A percentile compares a stretch with the other conserved stretches of the same genome.
phyloP scores from a whole-genome alignment of 2,888 invertebrate genomes.

The Bombyx huttoni region DNA sequence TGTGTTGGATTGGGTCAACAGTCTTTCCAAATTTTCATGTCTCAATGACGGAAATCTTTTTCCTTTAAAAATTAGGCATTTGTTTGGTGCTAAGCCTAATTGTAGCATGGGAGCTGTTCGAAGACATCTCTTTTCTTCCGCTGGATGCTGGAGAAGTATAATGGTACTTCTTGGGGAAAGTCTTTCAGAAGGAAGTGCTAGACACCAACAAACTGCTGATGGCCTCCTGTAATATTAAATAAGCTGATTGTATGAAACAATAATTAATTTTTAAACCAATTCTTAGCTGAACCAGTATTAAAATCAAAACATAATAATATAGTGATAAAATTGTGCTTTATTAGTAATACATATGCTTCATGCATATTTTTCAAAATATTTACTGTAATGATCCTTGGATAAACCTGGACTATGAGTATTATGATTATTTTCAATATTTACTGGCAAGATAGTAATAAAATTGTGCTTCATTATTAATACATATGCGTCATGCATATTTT shows the following conservation, averaged over 20 bases:
- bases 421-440: no score
- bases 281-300: not conserved
- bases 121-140: conserved; percentile 90
- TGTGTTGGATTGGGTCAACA: conserved; percentile 78
- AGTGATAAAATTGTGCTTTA: no score
- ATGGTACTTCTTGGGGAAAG: conserved; percentile 79
- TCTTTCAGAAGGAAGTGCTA: conserved; percentile 80
- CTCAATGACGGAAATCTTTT: conserved; percentile 84
- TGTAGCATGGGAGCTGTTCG: conserved; percentile 92
- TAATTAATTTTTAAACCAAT: no score
- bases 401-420: no score
- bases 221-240: conserved; percentile 77
- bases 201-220: conserved; percentile 90
- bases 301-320: not conserved
- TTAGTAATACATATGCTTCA: no score
- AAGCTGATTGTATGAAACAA: not conserved
- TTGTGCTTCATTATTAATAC: no score
- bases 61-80: conserved; percentile 85
- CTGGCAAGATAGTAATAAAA: not conserved
- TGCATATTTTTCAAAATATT: no score
- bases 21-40: conserved; percentile 76
- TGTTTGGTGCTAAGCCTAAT: conserved; percentile 79
- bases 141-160: conserved; percentile 92
- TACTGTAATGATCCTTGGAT: no score
- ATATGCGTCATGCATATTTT: no score